Percentiles rank a stretch among this genome's conserved stretches.
phyloP scores from a whole-genome alignment of 35 echinoderm and acorn worm species.

The Apostichopus californicus region DNA sequence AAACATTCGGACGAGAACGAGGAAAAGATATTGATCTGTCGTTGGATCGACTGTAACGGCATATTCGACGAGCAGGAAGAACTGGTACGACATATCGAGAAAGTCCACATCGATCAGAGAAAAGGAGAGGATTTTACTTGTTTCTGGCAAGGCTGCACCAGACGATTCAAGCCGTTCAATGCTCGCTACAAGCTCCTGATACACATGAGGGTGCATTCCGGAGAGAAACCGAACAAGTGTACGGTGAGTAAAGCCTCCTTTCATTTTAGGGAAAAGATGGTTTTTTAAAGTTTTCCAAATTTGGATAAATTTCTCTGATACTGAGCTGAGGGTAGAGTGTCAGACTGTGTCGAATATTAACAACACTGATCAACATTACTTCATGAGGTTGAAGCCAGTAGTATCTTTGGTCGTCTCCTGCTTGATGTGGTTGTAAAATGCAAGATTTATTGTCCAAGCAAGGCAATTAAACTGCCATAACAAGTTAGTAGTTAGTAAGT shows the following conservation, averaged over 20 bases:
- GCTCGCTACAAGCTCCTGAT: conserved; percentile 98
- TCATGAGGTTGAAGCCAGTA: no score
- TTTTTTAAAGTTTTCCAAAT: no score
- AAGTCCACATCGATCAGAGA: conserved; percentile 98
- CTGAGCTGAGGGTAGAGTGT: no score
- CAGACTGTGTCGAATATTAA: no score
- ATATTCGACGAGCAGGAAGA: conserved; percentile 96
- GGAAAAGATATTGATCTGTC: conserved; percentile 74
- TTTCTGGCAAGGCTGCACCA: conserved; percentile 95
- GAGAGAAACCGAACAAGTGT: conserved; percentile 99
- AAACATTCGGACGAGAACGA: conserved; percentile 67
- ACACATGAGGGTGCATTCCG: conserved; percentile 99
- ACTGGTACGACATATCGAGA: conserved; percentile 98
- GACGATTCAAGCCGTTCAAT: conserved; percentile 97
- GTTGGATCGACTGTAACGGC: conserved; percentile 95
- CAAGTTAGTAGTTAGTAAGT: no score
- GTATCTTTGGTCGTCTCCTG: no score
- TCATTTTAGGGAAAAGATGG: no score
- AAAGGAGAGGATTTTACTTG: conserved; percentile 99
- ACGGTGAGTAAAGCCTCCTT: conserved; percentile 73
- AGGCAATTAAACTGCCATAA: no score
- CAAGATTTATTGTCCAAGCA: no score
- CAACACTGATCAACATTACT: no score
- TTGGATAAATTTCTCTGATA: no score
- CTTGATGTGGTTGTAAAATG: no score